A percentile compares a stretch with the other conserved stretches of the same genome.
These are phyloP conservation scores for Premnoplex brunnescens DNA, from an alignment of 2,797 vertebrate genomes.

Conservation along the genomic window DNA sequence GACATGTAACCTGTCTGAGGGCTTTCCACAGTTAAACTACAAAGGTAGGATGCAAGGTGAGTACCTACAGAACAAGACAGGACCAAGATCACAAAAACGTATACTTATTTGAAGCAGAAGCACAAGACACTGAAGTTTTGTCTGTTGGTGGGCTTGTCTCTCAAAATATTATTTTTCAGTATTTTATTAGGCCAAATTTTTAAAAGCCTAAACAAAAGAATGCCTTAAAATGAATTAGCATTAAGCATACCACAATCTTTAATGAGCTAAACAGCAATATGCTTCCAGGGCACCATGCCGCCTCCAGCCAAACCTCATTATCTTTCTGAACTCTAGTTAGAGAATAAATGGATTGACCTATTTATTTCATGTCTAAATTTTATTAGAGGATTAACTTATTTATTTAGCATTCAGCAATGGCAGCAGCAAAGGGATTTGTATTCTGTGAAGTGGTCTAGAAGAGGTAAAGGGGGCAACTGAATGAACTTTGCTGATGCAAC, in stretches of 20 bases:
- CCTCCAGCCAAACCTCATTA: slow-evolving; percentile 72
- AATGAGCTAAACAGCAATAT: slow-evolving; percentile 39
- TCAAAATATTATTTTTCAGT: neutral
- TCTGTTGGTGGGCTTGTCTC: neutral
- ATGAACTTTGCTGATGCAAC: neutral
- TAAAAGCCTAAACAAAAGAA: slow-evolving; percentile 11
- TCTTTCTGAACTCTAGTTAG: slow-evolving; percentile 66
- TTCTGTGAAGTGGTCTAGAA: neutral
- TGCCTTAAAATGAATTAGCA: neutral
- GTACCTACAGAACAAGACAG: neutral
- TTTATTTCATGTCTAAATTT: slow-evolving; percentile 72
- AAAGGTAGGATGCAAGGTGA: neutral
- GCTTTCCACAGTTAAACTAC: neutral
- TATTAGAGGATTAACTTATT: slow-evolving; percentile 68
- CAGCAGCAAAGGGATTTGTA: slow-evolving; percentile 10
- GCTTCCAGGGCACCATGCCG: slow-evolving; percentile 34
- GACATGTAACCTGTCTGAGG: neutral
- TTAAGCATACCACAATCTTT: slow-evolving; percentile 9
- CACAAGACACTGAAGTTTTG: neutral
- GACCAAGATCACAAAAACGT: neutral
- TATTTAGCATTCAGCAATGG: slow-evolving; percentile 57
- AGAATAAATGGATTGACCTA: slow-evolving; percentile 74
- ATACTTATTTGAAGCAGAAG: neutral
- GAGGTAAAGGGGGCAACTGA: neutral
- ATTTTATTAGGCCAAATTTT: neutral